Evolutionary conservation across 2,113 vertebrate species (phyloP), one percentile per base, ranked within the genome.

Genomic region (Oryzias celebensis): DNA sequence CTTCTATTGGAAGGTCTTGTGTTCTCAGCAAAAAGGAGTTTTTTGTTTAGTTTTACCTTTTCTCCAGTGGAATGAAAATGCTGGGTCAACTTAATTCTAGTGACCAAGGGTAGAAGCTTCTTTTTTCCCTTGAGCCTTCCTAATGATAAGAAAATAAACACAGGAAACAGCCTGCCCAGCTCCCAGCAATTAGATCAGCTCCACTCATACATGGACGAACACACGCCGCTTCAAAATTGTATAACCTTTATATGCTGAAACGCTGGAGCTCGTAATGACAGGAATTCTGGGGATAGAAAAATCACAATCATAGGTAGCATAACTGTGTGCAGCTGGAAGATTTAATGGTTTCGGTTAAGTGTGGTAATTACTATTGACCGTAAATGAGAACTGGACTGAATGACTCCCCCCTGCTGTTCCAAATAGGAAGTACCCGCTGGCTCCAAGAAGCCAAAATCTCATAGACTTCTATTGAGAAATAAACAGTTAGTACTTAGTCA

Each of bases 101-200:
- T 56, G 73, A 69, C 68, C 70, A 45, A 69, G 68, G 65, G 74
- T 13, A 84, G 75, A 79, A 71, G 63, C 70, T 58, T 49, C 68
- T 65, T 66, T 64, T 55, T 41, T 62, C 73, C 65, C 62, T 23
- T 5, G 54, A 68, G 67, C 68, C 47, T 62, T 18, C 52, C 74
- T 80, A 86, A 83, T 86, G 81, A 68, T 72, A 78, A 69, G 80
- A 87, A 84, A 87, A 90, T 85, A 91, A 87, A 91, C 84, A 86
- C 69, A 82, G 89, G 87, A 87, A 86, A 75, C 63, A 41, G 62
- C 64, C 75, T 70, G 74, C 55, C 73, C 60, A 22, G 50, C 63
- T 73, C 72, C 71, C 67, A 53, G 85, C 77, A 89, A 88, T 83
- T 86, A 88, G 91, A 82, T 87, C 84, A 84, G 54, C 42, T 15